Conservation (phyloP, 2,888 invertebrate species). For the Ophion ventricosus region DNA sequence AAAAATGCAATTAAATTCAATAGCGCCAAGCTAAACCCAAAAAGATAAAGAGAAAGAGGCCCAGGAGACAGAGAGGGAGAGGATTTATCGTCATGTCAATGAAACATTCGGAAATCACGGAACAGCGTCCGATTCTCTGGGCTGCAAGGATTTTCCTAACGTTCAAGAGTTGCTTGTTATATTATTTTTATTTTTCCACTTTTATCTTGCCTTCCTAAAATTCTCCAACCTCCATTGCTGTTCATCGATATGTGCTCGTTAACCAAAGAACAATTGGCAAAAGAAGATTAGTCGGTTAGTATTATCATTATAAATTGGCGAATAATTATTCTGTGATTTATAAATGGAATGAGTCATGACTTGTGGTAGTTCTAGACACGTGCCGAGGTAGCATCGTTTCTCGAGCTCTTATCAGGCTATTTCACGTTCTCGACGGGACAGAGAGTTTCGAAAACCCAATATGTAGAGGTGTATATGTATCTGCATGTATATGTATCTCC, state of each 20-base stretch:
- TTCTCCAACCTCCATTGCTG: no score
- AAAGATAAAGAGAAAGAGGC: not conserved
- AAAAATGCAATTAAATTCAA: not conserved
- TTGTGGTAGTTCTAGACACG: constrained; percentile 47
- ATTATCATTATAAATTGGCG: constrained; percentile 34
- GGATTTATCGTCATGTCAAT: not conserved
- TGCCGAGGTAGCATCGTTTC: constrained; percentile 42
- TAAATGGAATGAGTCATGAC: constrained; percentile 51
- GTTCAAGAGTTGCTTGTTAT: no score
- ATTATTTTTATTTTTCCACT: no score
- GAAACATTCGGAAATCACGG: not conserved
- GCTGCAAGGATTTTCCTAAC: no score
- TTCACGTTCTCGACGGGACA: constrained; percentile 50
- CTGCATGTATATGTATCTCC: not conserved
- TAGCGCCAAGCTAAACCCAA: not conserved
- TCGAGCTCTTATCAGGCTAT: constrained; percentile 47
- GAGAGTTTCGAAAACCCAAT: constrained; percentile 49
- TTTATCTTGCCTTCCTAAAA: no score
- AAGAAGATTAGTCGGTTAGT: constrained; percentile 14
- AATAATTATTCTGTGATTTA: constrained; percentile 55
- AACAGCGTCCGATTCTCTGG: no score
- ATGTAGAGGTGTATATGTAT: constrained; percentile 2
- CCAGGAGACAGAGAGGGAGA: not conserved
- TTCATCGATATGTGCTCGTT: not conserved
- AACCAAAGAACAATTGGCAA: not conserved